These are phyloP conservation scores for Nansenia antarctica DNA, from an alignment of 2,113 vertebrate genomes.

Conservation along the genomic window DNA sequence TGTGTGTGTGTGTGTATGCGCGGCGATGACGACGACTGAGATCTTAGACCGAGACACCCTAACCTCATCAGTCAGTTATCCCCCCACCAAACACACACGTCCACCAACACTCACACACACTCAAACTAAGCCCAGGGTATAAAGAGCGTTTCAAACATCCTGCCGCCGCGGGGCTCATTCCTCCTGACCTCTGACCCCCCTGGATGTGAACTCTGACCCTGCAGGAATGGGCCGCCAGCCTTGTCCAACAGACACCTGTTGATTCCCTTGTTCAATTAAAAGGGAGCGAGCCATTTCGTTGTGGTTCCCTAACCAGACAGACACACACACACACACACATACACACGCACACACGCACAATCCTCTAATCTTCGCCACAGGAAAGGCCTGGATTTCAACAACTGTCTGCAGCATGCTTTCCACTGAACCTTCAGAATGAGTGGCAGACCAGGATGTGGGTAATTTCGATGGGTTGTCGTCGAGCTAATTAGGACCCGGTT, in stretches of 20 bases:
- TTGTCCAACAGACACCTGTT: slow-evolving; percentile 67
- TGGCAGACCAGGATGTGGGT: slow-evolving; percentile 55
- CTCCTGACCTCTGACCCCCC: slow-evolving; percentile 62
- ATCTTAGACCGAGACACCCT: neutral
- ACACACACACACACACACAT: slow-evolving; percentile 26
- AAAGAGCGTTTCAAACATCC: slow-evolving; percentile 50
- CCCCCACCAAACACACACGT: neutral
- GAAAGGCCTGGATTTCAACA: slow-evolving; percentile 63
- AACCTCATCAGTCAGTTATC: neutral
- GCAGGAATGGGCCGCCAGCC: slow-evolving; percentile 25
- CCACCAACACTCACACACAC: slow-evolving; percentile 30
- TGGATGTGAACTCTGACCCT: slow-evolving; percentile 43
- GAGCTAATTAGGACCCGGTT: slow-evolving; percentile 54
- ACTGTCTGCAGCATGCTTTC: slow-evolving; percentile 55
- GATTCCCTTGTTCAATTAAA: slow-evolving; percentile 28
- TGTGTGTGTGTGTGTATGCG: too few relatives aligned
- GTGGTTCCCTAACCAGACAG: neutral
- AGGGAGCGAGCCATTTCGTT: slow-evolving; percentile 36
- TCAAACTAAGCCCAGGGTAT: slow-evolving; percentile 4
- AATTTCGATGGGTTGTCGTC: slow-evolving; percentile 49
- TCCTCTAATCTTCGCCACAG: slow-evolving; percentile 61
- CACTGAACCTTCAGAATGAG: slow-evolving; percentile 38
- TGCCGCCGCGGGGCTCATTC: slow-evolving; percentile 31
- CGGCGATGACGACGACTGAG: too few relatives aligned
- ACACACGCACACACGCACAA: slow-evolving; percentile 28